Evolutionary conservation across 2,113 vertebrate species (phyloP).

Genomic region (Balaenoptera acutorostrata): DNA sequence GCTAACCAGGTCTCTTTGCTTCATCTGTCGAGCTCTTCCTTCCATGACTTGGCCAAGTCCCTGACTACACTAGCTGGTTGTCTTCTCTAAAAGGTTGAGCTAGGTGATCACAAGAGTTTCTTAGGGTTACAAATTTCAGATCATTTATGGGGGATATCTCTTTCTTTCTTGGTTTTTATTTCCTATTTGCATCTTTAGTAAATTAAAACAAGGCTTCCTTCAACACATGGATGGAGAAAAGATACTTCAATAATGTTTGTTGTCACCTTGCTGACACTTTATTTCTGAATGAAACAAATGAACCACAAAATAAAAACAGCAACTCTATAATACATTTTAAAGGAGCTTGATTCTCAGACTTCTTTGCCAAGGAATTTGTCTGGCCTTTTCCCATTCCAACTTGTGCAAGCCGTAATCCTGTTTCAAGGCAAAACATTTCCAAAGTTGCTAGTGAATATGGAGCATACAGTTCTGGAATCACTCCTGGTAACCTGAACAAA

Average conservation of each 20-base stretch:
- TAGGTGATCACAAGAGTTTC: neutral
- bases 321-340: neutral
- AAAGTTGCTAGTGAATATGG: neutral
- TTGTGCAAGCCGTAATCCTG: neutral
- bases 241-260: neutral
- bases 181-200: neutral
- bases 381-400: neutral
- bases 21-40: neutral
- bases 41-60: neutral
- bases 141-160: neutral
- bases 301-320: neutral
- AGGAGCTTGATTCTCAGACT: constrained; percentile 2
- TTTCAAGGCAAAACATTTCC: constrained; percentile 35
- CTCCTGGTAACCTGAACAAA: constrained; percentile 5
- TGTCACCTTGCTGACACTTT: neutral
- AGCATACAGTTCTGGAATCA: neutral
- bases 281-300: neutral
- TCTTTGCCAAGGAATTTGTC: constrained; percentile 42
- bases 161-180: neutral
- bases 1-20: too few species aligned
- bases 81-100: neutral
- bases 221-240: neutral
- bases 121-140: neutral
- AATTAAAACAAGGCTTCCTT: neutral
- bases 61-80: neutral